These are phyloP conservation scores for Barnardius zonarius DNA, from an alignment of 2,113 vertebrate genomes.

Conservation along the genomic window DNA sequence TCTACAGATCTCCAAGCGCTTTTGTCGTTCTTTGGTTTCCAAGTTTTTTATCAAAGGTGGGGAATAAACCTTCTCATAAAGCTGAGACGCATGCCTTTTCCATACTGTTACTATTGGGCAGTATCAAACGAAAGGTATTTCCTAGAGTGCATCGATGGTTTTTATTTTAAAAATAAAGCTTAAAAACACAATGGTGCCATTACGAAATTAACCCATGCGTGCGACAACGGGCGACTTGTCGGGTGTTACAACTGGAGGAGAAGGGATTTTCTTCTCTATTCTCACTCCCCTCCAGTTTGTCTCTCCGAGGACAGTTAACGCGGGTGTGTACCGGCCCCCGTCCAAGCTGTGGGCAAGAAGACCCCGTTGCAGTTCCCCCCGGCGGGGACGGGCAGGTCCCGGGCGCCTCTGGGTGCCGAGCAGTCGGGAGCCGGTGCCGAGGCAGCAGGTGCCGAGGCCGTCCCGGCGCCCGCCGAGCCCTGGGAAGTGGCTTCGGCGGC, in stretches of 20 bases:
- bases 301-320: neutral
- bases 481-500: neutral
- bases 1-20: neutral
- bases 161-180: slow-evolving; percentile 11
- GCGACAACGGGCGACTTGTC: neutral
- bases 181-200: neutral
- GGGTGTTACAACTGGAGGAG: neutral
- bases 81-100: neutral
- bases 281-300: neutral
- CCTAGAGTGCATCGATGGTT: neutral
- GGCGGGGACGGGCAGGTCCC: neutral
- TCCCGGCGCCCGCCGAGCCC: neutral
- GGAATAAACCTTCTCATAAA: slow-evolving; percentile 34
- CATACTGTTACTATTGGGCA: neutral
- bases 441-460: too few relatives aligned
- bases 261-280: neutral
- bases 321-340: neutral
- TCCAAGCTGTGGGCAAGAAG: neutral
- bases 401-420: too few relatives aligned
- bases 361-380: neutral
- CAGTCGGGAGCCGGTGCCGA: too few relatives aligned
- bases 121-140: neutral
- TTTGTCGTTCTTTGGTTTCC: neutral
- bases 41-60: neutral
- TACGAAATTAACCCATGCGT: neutral